phyloP scores from a whole-genome alignment of 2,113 vertebrate species.

The Myotis davidii region DNA sequence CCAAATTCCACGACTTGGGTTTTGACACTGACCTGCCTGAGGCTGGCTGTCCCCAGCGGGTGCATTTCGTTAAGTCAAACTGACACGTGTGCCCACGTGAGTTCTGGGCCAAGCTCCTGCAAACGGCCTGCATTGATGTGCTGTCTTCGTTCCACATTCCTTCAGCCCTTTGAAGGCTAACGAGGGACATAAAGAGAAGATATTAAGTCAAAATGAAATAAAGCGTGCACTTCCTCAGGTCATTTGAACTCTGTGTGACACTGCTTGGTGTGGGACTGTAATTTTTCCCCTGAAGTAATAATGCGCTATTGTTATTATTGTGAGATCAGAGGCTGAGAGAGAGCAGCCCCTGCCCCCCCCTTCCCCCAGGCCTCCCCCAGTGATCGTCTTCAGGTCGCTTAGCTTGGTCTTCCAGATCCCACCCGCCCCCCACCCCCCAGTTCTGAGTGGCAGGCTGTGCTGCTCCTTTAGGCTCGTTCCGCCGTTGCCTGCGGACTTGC shows the following conservation, averaged over 20 bases:
- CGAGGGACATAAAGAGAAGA: not conserved
- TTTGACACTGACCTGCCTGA: not conserved
- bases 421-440: not conserved
- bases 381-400: accelerated
- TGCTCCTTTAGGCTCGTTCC: not conserved
- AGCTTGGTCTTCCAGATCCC: not conserved
- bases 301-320: not conserved
- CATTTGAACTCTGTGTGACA: accelerated
- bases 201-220: not conserved
- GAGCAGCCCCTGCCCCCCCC: not conserved
- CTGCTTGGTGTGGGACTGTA: not conserved
- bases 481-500: not conserved
- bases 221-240: not conserved
- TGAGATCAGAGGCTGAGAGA: not conserved
- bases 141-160: not conserved
- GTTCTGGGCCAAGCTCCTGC: accelerated
- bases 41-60: accelerated
- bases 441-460: accelerated
- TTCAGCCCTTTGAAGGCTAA: not conserved
- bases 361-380: accelerated
- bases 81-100: not conserved
- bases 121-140: not conserved
- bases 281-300: accelerated
- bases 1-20: not conserved
- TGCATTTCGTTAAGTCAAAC: not conserved